phyloP scores from a whole-genome alignment of 2,113 vertebrate genomes.

The Progne subis region DNA sequence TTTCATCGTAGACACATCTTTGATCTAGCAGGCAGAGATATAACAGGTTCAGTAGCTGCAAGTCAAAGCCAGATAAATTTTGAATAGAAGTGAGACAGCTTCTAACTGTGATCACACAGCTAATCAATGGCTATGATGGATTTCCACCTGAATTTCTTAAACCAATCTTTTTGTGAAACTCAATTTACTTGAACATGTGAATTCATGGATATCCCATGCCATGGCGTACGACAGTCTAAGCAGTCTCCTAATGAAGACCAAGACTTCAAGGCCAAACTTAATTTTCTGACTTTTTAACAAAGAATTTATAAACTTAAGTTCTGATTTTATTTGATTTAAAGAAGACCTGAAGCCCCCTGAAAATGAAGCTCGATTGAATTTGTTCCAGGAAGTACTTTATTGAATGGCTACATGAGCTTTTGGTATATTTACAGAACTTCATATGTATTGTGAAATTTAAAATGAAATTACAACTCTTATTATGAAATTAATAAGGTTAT shows the following conservation, averaged over 20 bases:
- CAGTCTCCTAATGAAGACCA: background rate
- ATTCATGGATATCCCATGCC: background rate
- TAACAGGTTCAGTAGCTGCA: slow-evolving; percentile 8
- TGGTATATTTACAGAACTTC: background rate
- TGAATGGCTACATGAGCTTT: background rate
- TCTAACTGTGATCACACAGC: background rate
- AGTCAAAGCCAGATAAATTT: slow-evolving; percentile 14
- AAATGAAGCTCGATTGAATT: background rate
- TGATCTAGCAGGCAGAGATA: slow-evolving; percentile 36
- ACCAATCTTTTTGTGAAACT: background rate
- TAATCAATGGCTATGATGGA: background rate
- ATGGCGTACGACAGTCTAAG: background rate
- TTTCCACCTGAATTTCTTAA: background rate
- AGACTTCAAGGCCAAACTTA: background rate
- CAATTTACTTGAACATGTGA: background rate
- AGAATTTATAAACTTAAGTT: background rate
- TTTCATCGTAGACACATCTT: slow-evolving; percentile 36
- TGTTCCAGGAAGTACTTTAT: background rate
- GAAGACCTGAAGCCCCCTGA: background rate
- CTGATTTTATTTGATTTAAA: background rate
- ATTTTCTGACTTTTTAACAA: background rate
- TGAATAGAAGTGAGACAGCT: background rate
- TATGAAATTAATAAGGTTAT: background rate
- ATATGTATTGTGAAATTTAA: background rate
- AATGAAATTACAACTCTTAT: background rate